A percentile compares a stretch with the other conserved stretches of the same genome.
Conservation (phyloP, 2,797 vertebrate species). For the Capromys pilorides region DNA sequence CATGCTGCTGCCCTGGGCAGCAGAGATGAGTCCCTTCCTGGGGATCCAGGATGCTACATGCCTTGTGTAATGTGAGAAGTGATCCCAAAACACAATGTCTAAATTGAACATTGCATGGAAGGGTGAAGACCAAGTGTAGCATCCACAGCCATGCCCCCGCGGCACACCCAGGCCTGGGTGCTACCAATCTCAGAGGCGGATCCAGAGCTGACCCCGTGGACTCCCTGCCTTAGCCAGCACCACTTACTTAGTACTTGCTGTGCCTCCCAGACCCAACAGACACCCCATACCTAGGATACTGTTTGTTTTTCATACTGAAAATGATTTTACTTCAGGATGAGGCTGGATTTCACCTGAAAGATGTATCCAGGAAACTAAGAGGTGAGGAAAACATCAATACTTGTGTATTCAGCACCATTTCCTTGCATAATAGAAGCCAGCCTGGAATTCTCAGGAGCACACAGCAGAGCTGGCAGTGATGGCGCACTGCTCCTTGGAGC, state of each 20-base stretch:
- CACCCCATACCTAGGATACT: too few species aligned
- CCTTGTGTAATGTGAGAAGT: background rate
- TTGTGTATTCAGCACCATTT: background rate
- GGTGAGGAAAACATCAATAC: background rate
- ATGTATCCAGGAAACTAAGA: background rate
- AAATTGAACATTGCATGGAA: background rate
- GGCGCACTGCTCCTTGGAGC: too few species aligned
- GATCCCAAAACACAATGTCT: background rate
- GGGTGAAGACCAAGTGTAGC: background rate
- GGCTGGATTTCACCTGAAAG: background rate
- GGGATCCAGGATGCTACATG: background rate
- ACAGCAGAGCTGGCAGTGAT: too few species aligned
- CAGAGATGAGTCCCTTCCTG: background rate
- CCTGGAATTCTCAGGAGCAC: background rate
- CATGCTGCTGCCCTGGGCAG: background rate
- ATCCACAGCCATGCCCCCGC: background rate
- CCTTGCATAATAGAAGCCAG: background rate
- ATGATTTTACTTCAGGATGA: background rate
- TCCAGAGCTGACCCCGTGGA: accelerated
- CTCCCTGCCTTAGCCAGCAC: too few species aligned
- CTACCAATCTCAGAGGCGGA: background rate
- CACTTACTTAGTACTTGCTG: accelerated
- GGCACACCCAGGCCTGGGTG: background rate
- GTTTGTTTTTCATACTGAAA: accelerated
- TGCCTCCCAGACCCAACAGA: background rate